These are phyloP conservation scores for Zygothrica quintamaculata DNA, from an alignment of 2,888 invertebrate genomes.

Conservation along the genomic window DNA sequence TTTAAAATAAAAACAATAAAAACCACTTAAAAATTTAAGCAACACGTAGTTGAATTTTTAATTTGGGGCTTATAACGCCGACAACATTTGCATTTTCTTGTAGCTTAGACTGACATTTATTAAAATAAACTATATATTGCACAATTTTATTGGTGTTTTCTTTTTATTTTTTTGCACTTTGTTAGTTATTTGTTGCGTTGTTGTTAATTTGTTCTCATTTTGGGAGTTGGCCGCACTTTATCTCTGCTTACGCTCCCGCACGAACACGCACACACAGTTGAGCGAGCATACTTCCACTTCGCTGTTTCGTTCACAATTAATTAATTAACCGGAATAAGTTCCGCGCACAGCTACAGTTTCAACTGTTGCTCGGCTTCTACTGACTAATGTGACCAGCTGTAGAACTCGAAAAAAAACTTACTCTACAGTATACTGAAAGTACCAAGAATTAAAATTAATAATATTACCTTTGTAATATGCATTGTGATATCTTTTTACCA, in stretches of 20 bases:
- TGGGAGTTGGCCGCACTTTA: conserved; percentile 77
- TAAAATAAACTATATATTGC: conserved; percentile 39
- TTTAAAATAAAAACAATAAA: conserved; percentile 45
- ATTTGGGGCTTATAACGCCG: conserved; percentile 31
- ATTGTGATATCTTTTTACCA: too few species aligned
- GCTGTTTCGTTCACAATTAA: conserved; percentile 64
- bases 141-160: conserved; percentile 41
- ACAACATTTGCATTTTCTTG: conserved; percentile 43
- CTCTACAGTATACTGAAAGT: too few species aligned
- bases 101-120: conserved; percentile 13
- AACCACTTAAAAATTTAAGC: conserved; percentile 42
- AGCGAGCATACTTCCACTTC: conserved; percentile 57
- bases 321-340: conserved; percentile 60
- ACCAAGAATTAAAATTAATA: too few species aligned
- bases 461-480: too few species aligned
- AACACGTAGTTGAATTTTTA: conserved; percentile 71
- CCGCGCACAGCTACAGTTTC: conserved; percentile 41
- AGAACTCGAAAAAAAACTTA: background rate
- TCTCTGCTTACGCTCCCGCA: conserved; percentile 65
- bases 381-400: conserved; percentile 33
- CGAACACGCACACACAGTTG: conserved; percentile 46
- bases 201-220: conserved; percentile 60
- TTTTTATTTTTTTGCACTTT: conserved; percentile 31
- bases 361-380: conserved; percentile 53
- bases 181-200: conserved; percentile 35